Percentiles rank a stretch among this genome's conserved stretches.
These are phyloP conservation scores for Athrips mouffetella DNA, from an alignment of 2,888 invertebrate genomes.

Conservation along the genomic window DNA sequence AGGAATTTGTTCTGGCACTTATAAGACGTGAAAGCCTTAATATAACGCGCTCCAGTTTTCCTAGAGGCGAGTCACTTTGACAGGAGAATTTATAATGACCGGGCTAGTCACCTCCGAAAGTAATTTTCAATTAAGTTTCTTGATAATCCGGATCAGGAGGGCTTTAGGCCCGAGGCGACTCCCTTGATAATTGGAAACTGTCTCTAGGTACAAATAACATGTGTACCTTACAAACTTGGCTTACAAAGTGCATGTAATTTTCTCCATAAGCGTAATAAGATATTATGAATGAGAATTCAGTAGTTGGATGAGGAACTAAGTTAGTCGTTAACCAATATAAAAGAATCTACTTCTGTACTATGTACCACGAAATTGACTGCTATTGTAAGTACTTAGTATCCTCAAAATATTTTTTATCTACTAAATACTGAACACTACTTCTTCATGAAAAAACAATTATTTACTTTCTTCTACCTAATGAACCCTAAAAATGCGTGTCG, in stretches of 20 bases:
- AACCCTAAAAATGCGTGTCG: no score
- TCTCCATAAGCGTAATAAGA: no score
- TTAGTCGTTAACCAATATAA: no score
- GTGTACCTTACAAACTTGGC: slow-evolving; percentile 34
- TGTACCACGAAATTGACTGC: no score
- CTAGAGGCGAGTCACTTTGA: slow-evolving; percentile 49
- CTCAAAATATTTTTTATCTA: no score
- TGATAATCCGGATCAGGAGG: slow-evolving; percentile 68
- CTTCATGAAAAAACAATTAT: no score
- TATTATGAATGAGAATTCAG: no score
- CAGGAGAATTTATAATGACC: slow-evolving; percentile 63
- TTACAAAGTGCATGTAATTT: slow-evolving; percentile 19
- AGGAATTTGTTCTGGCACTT: slow-evolving; percentile 23
- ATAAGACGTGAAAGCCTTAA: slow-evolving; percentile 47
- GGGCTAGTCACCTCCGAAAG: slow-evolving; percentile 57
- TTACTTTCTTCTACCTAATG: no score
- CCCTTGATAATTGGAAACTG: slow-evolving; percentile 64
- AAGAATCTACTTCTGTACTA: no score
- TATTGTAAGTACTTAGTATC: no score
- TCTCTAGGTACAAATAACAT: slow-evolving; percentile 56
- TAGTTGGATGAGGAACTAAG: no score
- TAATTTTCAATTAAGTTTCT: slow-evolving; percentile 73
- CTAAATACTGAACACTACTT: no score
- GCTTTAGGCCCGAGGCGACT: slow-evolving; percentile 55
- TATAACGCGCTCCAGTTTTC: slow-evolving; percentile 51